Evolutionary conservation across 2,113 vertebrate species (phyloP).

Genomic region (Tetrao urogallus): DNA sequence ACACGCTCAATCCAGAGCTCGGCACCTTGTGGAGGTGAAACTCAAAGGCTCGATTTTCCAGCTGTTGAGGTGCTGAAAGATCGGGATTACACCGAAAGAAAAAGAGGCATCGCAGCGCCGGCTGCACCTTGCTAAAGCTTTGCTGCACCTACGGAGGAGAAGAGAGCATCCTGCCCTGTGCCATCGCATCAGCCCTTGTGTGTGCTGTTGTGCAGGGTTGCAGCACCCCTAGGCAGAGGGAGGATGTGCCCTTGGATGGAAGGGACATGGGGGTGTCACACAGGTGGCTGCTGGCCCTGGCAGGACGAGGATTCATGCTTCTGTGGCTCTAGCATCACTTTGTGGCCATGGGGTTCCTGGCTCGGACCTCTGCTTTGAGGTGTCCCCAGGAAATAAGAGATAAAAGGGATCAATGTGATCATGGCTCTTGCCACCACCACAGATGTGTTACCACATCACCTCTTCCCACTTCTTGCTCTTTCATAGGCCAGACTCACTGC

Average conservation of each 20-base stretch:
- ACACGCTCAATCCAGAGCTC: fast-evolving
- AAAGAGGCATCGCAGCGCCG: fast-evolving
- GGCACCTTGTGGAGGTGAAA: not conserved
- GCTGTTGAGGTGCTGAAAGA: not conserved
- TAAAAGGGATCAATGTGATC: not conserved
- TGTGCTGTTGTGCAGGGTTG: fast-evolving
- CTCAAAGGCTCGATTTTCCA: not conserved
- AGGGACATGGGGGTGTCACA: not conserved
- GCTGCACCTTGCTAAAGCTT: not conserved
- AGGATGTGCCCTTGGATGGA: not conserved
- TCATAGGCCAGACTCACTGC: fast-evolving
- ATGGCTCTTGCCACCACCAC: not conserved
- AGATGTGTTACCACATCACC: not conserved
- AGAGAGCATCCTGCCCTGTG: not conserved
- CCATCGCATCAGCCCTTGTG: not conserved
- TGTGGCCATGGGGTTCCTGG: not conserved
- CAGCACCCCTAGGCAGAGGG: not conserved
- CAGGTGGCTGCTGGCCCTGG: not conserved
- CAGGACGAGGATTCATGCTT: not conserved
- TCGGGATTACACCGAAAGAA: not conserved
- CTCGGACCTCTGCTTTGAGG: not conserved
- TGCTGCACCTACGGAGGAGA: not conserved
- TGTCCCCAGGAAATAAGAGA: not conserved
- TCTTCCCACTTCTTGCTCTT: not conserved
- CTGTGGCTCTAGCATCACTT: not conserved